These are phyloP conservation scores for Smittia sp. DNA, from an alignment of 2,888 invertebrate genomes.

Conservation along the genomic window DNA sequence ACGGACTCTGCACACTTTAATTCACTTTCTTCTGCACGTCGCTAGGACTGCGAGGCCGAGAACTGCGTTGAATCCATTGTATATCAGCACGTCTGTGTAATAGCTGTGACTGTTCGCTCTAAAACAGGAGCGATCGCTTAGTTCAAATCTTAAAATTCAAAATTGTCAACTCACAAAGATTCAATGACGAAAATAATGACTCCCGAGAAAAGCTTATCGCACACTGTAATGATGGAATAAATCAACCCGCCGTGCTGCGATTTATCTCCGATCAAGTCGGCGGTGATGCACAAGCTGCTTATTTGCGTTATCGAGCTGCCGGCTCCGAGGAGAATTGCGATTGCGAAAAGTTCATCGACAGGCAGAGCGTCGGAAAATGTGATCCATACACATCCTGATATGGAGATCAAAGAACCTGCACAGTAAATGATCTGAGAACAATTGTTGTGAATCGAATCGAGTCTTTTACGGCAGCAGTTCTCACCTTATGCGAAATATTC, in stretches of 20 bases:
- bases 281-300: conserved; percentile 81
- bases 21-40: neutral
- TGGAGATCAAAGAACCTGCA: conserved; percentile 61
- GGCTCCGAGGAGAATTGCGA: conserved; percentile 61
- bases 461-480: conserved; percentile 5
- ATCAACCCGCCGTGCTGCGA: conserved; percentile 85
- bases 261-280: conserved; percentile 82
- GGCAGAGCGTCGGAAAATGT: conserved; percentile 55
- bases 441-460: neutral
- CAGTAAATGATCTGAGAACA: conserved; percentile 59
- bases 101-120: neutral
- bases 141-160: neutral
- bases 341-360: conserved; percentile 59
- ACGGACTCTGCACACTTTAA: neutral
- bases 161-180: conserved; percentile 61
- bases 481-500: conserved; percentile 62
- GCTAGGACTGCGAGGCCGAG: neutral
- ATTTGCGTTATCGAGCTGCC: conserved; percentile 83
- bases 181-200: conserved; percentile 81
- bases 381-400: conserved; percentile 64
- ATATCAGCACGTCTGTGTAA: conserved; percentile 15
- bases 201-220: conserved; percentile 87
- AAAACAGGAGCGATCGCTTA: neutral
- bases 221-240: conserved; percentile 88
- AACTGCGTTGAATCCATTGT: conserved; percentile 19